Percentiles rank a stretch among this genome's conserved stretches.
phyloP scores from a whole-genome alignment of 1,140 invertebrate species.

The Drosophila willistoni region DNA sequence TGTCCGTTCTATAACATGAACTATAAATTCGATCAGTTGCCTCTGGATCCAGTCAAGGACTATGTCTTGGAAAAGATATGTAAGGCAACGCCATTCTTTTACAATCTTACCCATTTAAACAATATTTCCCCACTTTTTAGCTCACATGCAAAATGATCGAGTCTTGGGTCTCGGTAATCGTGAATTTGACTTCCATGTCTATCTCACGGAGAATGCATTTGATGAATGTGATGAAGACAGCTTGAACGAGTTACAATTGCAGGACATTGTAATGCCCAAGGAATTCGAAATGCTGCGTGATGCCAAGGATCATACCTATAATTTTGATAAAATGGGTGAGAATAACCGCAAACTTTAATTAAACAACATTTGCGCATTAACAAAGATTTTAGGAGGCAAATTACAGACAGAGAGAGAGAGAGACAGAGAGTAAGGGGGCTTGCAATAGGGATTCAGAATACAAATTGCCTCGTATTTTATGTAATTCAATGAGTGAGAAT shows the following conservation, averaged over 20 bases:
- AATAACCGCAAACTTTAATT: slow-evolving; percentile 43
- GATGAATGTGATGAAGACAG: slow-evolving; percentile 65
- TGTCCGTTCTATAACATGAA: slow-evolving; percentile 72
- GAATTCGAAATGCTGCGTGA: slow-evolving; percentile 69
- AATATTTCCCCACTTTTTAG: slow-evolving; percentile 24
- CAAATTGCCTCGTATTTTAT: slow-evolving; percentile 69
- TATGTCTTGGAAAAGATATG: slow-evolving; percentile 76
- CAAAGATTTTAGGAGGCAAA: background rate
- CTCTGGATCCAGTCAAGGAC: slow-evolving; percentile 72
- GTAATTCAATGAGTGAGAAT: slow-evolving; percentile 69
- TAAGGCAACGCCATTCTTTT: slow-evolving; percentile 28
- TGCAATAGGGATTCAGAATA: slow-evolving; percentile 16
- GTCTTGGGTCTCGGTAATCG: slow-evolving; percentile 72
- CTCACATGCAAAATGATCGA: slow-evolving; percentile 71
- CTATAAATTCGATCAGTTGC: slow-evolving; percentile 75
- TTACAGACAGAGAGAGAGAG: background rate
- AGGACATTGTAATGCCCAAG: slow-evolving; percentile 74
- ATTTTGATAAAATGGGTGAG: slow-evolving; percentile 65
- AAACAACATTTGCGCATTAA: slow-evolving; percentile 67
- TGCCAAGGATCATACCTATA: slow-evolving; percentile 60
- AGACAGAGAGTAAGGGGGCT: background rate
- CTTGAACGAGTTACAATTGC: slow-evolving; percentile 44
- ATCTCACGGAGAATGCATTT: slow-evolving; percentile 55
- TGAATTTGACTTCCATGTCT: slow-evolving; percentile 70
- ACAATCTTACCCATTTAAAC: background rate